These are phyloP conservation scores for Boloria euphrosyne DNA, from an alignment of 2,888 invertebrate genomes.

Conservation along the genomic window DNA sequence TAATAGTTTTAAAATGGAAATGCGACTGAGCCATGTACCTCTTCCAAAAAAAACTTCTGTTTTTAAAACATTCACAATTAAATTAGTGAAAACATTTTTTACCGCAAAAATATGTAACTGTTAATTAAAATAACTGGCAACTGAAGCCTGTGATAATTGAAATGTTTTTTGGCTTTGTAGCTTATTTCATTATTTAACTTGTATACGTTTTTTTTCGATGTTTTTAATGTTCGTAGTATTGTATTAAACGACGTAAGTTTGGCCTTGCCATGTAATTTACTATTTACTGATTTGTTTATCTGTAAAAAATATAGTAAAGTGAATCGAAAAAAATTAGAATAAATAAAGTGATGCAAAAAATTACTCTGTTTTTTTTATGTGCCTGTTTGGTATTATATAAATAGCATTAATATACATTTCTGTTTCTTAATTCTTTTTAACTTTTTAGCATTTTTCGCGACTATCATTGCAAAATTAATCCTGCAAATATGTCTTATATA, in stretches of 20 bases:
- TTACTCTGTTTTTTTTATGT: slow-evolving; percentile 8
- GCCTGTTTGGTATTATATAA: not conserved
- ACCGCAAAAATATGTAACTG: slow-evolving; percentile 1
- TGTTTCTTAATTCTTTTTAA: too few species aligned
- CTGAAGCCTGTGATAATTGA: slow-evolving; percentile 69
- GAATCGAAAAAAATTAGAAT: slow-evolving; percentile 70
- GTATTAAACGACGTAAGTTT: slow-evolving; percentile 51
- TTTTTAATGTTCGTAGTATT: slow-evolving; percentile 35
- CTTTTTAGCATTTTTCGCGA: too few species aligned
- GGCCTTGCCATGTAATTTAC: slow-evolving; percentile 73
- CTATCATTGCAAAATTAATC: too few species aligned
- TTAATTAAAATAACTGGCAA: slow-evolving; percentile 47
- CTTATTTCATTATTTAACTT: slow-evolving; percentile 20
- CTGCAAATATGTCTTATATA: too few species aligned
- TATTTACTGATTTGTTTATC: slow-evolving; percentile 56
- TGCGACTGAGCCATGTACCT: slow-evolving; percentile 22
- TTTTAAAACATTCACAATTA: slow-evolving; percentile 1
- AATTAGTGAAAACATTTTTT: slow-evolving; percentile 15
- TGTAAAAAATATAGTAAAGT: slow-evolving; percentile 67
- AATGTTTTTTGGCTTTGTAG: slow-evolving; percentile 23
- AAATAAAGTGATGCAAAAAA: slow-evolving; percentile 54
- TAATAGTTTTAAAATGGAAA: slow-evolving; percentile 19
- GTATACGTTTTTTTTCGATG: slow-evolving; percentile 40
- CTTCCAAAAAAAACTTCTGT: not conserved
- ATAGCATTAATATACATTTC: too few species aligned